Percentiles rank a stretch among this genome's conserved stretches.
These are phyloP conservation scores for Musca domestica DNA, from an alignment of 1,140 invertebrate species.

Conservation along the genomic window DNA sequence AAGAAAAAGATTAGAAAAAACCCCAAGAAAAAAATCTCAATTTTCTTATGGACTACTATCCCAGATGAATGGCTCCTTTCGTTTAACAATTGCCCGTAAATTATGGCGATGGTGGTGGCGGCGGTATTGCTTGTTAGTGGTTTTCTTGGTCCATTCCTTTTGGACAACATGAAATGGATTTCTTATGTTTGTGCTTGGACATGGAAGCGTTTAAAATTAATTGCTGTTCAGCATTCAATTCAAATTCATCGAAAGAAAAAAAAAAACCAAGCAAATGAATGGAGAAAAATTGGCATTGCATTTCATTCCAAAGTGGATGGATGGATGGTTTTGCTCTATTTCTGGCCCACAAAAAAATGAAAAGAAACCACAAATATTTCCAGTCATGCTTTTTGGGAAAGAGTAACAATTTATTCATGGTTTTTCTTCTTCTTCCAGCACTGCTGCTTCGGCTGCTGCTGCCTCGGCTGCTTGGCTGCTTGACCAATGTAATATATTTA, in stretches of 20 bases:
- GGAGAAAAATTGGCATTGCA: too few relatives aligned
- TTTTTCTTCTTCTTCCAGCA: neutral
- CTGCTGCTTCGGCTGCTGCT: too few relatives aligned
- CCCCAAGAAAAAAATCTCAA: neutral
- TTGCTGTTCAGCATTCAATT: slow-evolving; percentile 18
- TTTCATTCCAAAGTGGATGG: too few relatives aligned
- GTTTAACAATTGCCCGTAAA: too few relatives aligned
- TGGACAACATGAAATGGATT: slow-evolving; percentile 14
- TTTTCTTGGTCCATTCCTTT: neutral
- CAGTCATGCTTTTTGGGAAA: neutral
- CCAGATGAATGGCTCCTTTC: too few relatives aligned
- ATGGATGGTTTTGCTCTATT: neutral
- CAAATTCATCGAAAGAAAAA: slow-evolving; percentile 2
- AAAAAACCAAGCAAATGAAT: too few relatives aligned
- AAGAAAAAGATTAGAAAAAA: too few relatives aligned
- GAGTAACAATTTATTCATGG: neutral
- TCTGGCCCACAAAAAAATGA: neutral
- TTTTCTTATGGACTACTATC: too few relatives aligned
- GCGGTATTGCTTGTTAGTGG: too few relatives aligned
- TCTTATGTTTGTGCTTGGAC: slow-evolving; percentile 18
- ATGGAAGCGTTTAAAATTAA: slow-evolving; percentile 19
- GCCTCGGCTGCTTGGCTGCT: too few relatives aligned
- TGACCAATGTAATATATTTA: too few relatives aligned
- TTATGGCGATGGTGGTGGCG: too few relatives aligned
- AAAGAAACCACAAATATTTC: neutral